Conservation (phyloP, 2,888 invertebrate species). For the Leptinotarsa peninsularis region DNA sequence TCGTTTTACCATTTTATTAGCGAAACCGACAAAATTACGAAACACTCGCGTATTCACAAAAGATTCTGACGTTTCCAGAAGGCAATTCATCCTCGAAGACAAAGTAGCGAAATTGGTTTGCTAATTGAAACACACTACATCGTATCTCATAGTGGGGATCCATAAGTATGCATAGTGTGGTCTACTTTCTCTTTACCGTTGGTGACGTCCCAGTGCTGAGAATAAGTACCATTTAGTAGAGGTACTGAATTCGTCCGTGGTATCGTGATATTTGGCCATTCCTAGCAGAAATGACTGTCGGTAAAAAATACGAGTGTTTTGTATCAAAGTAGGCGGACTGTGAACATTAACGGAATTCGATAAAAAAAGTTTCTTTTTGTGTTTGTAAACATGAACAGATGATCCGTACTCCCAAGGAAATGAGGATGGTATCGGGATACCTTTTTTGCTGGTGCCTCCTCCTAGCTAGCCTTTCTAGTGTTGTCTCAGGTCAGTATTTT, state of each 20-base stretch:
- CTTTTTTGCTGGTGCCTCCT: constrained; percentile 24
- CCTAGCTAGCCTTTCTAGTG: constrained; percentile 30
- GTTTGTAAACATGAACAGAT: constrained; percentile 28
- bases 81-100: constrained; percentile 22
- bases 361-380: not conserved
- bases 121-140: constrained; percentile 27
- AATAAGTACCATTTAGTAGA: constrained; percentile 25
- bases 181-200: constrained; percentile 44
- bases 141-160: constrained; percentile 37
- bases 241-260: constrained; percentile 22
- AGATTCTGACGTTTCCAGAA: constrained; percentile 6
- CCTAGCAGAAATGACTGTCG: constrained; percentile 14
- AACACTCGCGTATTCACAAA: too few relatives aligned
- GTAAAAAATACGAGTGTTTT: constrained; percentile 13
- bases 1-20: not conserved
- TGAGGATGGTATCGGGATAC: constrained; percentile 29
- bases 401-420: constrained; percentile 22
- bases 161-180: constrained; percentile 32
- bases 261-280: constrained; percentile 12
- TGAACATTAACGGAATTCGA: not conserved
- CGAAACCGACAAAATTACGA: constrained; percentile 5
- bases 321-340: not conserved
- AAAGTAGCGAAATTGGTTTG: constrained; percentile 33
- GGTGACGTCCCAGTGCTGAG: constrained; percentile 32
- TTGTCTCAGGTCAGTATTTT: constrained; percentile 40